These are phyloP conservation scores for Simalia tracyae DNA, from an alignment of 2,797 vertebrate species.

Conservation along the genomic window DNA sequence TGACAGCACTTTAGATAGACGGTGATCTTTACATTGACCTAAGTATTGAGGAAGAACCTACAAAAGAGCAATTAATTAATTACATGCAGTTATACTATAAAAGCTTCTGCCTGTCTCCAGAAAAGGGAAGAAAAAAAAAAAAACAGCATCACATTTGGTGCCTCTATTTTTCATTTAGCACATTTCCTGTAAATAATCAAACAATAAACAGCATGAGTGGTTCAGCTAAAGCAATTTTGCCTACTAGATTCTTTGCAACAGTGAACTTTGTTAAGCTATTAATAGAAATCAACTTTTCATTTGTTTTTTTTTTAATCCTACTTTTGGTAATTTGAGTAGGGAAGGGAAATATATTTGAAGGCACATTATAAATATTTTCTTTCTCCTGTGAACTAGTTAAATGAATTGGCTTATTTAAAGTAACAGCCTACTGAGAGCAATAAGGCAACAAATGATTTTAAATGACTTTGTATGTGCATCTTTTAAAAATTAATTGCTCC, in stretches of 20 bases:
- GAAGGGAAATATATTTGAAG: neutral
- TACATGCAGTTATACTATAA: neutral
- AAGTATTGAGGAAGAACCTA: neutral
- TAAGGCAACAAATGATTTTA: constrained; percentile 3
- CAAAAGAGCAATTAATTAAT: neutral
- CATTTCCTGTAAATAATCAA: constrained; percentile 1
- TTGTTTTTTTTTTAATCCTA: neutral
- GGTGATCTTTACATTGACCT: neutral
- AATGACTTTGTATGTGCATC: neutral
- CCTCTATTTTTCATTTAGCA: neutral
- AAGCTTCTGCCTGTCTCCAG: neutral
- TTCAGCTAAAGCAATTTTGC: neutral
- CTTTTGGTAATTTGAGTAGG: neutral
- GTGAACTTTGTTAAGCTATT: neutral
- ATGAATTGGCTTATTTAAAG: constrained; percentile 22
- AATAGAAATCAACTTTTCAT: neutral
- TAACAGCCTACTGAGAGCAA: neutral
- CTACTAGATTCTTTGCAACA: neutral
- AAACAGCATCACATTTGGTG: neutral
- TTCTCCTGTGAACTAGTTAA: neutral
- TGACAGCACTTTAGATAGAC: neutral
- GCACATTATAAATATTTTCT: neutral
- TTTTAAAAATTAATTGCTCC: constrained; percentile 40
- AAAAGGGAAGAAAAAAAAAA: neutral
- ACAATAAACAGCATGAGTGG: neutral